These are phyloP conservation scores for Sinopyrophorus schimmeli DNA, from an alignment of 2,888 invertebrate genomes.

Conservation along the genomic window DNA sequence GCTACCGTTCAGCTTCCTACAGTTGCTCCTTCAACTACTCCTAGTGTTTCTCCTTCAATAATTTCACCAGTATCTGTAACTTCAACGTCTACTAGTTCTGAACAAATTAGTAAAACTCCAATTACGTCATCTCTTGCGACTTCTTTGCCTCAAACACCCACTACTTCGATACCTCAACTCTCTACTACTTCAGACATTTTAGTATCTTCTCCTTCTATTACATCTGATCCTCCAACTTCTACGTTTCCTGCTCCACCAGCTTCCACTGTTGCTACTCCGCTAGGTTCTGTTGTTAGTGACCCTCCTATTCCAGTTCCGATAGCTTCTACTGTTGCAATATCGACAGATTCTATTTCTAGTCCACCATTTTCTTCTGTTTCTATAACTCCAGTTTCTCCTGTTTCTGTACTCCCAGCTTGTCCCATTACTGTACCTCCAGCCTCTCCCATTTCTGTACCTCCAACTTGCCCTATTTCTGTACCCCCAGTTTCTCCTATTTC, in stretches of 20 bases:
- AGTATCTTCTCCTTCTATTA: too few relatives aligned
- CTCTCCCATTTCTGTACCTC: not conserved
- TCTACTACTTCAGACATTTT: too few relatives aligned
- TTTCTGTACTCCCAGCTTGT: conserved; percentile 10
- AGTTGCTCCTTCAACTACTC: too few relatives aligned
- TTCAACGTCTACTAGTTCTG: too few relatives aligned
- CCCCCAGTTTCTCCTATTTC: not conserved
- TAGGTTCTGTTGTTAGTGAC: not conserved
- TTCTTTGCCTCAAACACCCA: not conserved
- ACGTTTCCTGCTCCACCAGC: not conserved
- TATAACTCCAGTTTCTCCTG: not conserved
- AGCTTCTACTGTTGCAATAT: not conserved
- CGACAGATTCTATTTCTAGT: conserved; percentile 16
- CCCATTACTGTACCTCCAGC: conserved; percentile 8
- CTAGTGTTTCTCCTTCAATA: too few relatives aligned
- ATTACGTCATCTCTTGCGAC: not conserved
- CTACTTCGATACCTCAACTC: too few relatives aligned
- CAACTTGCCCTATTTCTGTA: not conserved
- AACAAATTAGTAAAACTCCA: too few relatives aligned
- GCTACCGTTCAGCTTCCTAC: too few relatives aligned
- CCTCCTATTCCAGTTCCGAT: not conserved
- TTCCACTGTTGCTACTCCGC: not conserved
- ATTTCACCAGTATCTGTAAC: too few relatives aligned
- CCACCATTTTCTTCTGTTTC: not conserved
- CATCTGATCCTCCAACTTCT: not conserved